Conservation (phyloP, 2,113 vertebrate genomes). For the Lepidothrix coronata region DNA sequence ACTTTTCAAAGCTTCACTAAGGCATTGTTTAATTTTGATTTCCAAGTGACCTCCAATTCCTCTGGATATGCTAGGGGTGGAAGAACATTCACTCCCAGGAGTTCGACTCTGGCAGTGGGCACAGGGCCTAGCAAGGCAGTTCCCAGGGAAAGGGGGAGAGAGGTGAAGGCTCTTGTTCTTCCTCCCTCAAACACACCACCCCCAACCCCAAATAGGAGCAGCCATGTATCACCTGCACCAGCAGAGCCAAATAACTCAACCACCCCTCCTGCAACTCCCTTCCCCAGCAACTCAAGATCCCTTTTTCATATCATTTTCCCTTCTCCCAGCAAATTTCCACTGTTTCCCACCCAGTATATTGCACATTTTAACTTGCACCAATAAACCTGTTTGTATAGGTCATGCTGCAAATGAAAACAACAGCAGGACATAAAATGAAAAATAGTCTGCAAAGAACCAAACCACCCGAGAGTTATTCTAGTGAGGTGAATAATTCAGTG, state of each 20-base stretch:
- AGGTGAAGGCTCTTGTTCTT: background rate
- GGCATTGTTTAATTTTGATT: slow-evolving; percentile 23
- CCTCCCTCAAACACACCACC: background rate
- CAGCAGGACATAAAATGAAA: background rate
- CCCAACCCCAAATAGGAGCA: background rate
- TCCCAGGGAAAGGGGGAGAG: background rate
- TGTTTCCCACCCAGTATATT: background rate
- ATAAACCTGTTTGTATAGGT: background rate
- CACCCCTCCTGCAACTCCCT: background rate
- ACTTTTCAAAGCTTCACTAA: background rate
- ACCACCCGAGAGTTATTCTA: background rate
- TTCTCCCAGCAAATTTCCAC: background rate
- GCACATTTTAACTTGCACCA: background rate
- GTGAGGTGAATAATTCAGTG: background rate
- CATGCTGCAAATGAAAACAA: background rate
- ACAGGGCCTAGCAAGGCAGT: background rate
- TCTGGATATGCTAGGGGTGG: background rate
- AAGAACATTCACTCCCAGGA: background rate
- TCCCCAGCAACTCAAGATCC: background rate
- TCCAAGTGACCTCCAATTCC: slow-evolving; percentile 13
- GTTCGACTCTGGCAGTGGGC: background rate
- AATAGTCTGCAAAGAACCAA: background rate
- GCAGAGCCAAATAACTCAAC: background rate
- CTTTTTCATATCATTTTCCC: background rate
- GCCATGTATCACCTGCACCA: background rate